Evolutionary conservation across 2,888 invertebrate genomes (phyloP), one percentile per base, ranked within the genome.

Genomic region (Ptychoptera contaminata): DNA sequence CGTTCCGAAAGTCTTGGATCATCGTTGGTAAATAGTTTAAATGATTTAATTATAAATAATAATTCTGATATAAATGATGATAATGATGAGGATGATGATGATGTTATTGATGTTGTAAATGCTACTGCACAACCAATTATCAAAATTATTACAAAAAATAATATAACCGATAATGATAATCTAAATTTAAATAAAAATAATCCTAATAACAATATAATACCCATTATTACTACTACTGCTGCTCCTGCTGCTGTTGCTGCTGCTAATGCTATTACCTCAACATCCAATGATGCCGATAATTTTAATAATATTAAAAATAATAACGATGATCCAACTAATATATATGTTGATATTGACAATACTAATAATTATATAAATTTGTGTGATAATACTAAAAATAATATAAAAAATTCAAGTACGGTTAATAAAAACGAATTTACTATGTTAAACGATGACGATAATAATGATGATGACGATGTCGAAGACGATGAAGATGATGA

Each of bases 11-110:
- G 65, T 47, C 54, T 63, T 32, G 65, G 63, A 54, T 64, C 64
- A 40, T 51, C 66, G 49, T 60, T 64, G 65, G 66, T 66, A 67
- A 66, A 60, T 66, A 61, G 54, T 52, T 53, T 57, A 16, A 44
- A 45, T 44, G 52, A 53, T 23, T 38, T 34, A 12, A 42, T 40
- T 15, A 30, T 34, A 30, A 41, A 15, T 37, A n/a, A n/a, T n/a
- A 37, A 16, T 29, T 12, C 14, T 34, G 32, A 35, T 34, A 16
- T 31, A 40, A 40, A 32, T 40, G 9, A 32, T 32, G 32, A n/a
- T 11, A 9, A 9, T n/a, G n/a, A 9, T 32, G 32, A 32, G 4
- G 40, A 40, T 11, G 14, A 16, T 40, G 31, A 40, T 40, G 34
- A 34, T 35, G 16, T 34, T 43, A 23, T 37, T 43, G 38, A 42